Evolutionary conservation across 1,140 invertebrate species (phyloP).

Genomic region (Zaprionus taronus): DNA sequence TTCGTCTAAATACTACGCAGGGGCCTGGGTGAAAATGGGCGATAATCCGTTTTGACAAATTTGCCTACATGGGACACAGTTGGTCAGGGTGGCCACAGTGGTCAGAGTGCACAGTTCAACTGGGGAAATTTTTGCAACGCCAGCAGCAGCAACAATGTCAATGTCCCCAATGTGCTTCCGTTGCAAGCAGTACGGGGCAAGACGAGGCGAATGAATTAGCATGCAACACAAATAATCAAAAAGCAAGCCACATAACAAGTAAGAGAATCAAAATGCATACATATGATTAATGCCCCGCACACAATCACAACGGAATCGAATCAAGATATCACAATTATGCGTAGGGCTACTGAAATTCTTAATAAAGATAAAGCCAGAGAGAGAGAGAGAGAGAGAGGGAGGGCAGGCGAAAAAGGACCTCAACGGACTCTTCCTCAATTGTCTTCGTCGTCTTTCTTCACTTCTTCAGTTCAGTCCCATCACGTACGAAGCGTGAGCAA

Average conservation of each 20-base stretch:
- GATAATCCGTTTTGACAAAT: constrained; percentile 84
- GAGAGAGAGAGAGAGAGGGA: constrained; percentile 5
- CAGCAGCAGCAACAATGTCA: constrained; percentile 36
- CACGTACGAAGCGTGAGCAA: constrained; percentile 80
- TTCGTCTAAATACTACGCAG: constrained; percentile 77
- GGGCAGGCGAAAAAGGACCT: constrained; percentile 67
- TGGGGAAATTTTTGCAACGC: constrained; percentile 60
- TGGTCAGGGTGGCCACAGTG: constrained; percentile 25
- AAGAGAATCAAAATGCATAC: constrained; percentile 73
- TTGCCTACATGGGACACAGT: constrained; percentile 72
- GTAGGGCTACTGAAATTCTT: constrained; percentile 79
- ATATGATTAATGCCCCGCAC: constrained; percentile 71
- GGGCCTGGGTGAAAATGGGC: constrained; percentile 74
- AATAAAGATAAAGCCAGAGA: constrained; percentile 70
- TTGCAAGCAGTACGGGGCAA: constrained; percentile 14
- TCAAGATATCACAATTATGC: constrained; percentile 77
- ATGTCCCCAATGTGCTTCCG: constrained; percentile 53
- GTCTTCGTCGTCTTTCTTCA: constrained; percentile 23
- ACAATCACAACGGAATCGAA: constrained; percentile 64
- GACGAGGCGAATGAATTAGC: constrained; percentile 60
- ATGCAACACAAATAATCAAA: constrained; percentile 71
- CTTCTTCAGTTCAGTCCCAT: constrained; percentile 46
- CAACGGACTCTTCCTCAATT: constrained; percentile 42
- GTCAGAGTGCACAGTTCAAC: constrained; percentile 72
- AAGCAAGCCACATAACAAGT: constrained; percentile 70